Percentiles rank a stretch among this genome's conserved stretches.
Evolutionary conservation across 2,888 invertebrate species (phyloP).

Genomic region (Plemyria rubiginata): DNA sequence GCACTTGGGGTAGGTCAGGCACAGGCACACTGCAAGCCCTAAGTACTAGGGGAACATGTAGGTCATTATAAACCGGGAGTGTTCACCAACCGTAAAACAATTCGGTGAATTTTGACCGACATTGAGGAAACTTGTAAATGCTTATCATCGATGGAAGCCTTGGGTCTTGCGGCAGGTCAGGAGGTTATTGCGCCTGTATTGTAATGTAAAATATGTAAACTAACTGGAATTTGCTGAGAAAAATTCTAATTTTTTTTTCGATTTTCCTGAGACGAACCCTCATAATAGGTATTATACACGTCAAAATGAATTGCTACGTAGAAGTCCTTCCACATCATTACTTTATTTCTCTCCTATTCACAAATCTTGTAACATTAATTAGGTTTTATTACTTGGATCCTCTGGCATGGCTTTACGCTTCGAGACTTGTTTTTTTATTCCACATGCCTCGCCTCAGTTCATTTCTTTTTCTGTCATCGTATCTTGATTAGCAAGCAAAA

Average conservation of each 20-base stretch:
- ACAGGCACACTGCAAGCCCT: slow-evolving; percentile 77
- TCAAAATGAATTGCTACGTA: background rate
- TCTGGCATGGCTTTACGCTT: background rate
- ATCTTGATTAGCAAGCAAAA: slow-evolving; percentile 59
- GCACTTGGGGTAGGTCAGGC: slow-evolving; percentile 77
- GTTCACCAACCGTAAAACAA: slow-evolving; percentile 43
- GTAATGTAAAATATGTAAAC: slow-evolving; percentile 53
- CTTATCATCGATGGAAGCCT: slow-evolving; percentile 61
- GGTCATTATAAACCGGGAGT: slow-evolving; percentile 71
- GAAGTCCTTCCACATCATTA: too few relatives aligned
- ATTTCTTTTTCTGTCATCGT: slow-evolving; percentile 49
- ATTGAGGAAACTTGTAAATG: slow-evolving; percentile 45
- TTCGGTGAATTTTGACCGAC: slow-evolving; percentile 47
- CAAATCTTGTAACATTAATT: background rate
- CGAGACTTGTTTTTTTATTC: slow-evolving; percentile 30
- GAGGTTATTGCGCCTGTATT: slow-evolving; percentile 68
- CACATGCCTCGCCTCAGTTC: slow-evolving; percentile 24
- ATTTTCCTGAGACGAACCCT: slow-evolving; percentile 4
- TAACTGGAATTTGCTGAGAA: slow-evolving; percentile 41
- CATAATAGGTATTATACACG: too few relatives aligned
- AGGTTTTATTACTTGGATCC: background rate
- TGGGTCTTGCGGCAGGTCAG: slow-evolving; percentile 75
- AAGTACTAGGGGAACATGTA: slow-evolving; percentile 78
- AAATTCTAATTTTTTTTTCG: slow-evolving; percentile 18
- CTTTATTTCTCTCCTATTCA: too few relatives aligned